Evolutionary conservation across 2,888 invertebrate genomes (phyloP), one percentile per base, ranked within the genome.

Genomic region (Bedellia somnulentella): DNA sequence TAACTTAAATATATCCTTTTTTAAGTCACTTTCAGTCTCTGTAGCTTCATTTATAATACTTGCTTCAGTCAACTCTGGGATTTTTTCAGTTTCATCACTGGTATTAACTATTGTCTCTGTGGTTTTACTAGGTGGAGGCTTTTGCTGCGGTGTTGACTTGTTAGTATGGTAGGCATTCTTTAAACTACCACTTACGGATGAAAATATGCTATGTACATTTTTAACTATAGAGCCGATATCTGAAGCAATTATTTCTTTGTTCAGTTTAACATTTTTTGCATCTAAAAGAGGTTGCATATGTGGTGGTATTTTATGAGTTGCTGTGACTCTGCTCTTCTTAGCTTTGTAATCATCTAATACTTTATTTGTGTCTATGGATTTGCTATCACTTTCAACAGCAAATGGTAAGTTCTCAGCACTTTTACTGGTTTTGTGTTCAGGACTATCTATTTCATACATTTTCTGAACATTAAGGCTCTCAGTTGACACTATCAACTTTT

Each of bases 121-220:
- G 0, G 18, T 18, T 18, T 18, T 18, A n/a, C n/a, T n/a, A n/a
- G n/a, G n/a, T n/a, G n/a, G n/a, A n/a, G n/a, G n/a, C n/a, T n/a
- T n/a, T n/a, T n/a, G n/a, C 18, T 18, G 18, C 9, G 9, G 5
- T 5, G 18, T 18, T 6, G 18, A 5, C 18, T 9, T 18, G 18
- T 5, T 5, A 9, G 5, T 47, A 26, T 49, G 57, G 36, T 77
- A 77, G 2, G 68, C 76, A 42, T 60, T 63, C 37, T 71, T 76
- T 4, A 77, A 41, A 29, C 67, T 71, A 0, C 75, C 76, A 4
- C 75, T 70, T 0, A 76, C 62, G 0, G 68, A 63, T 0, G 75
- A 73, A 36, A 77, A 76, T 41, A 77, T 67, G 0, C 76, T 76
- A 3, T 77, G 77, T 0, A 76, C 75, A 46, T 76, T 77, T 41